Base-by-base conservation (phyloP, 2,888 invertebrate genomes). In the Steinernema scapterisci region DNA sequence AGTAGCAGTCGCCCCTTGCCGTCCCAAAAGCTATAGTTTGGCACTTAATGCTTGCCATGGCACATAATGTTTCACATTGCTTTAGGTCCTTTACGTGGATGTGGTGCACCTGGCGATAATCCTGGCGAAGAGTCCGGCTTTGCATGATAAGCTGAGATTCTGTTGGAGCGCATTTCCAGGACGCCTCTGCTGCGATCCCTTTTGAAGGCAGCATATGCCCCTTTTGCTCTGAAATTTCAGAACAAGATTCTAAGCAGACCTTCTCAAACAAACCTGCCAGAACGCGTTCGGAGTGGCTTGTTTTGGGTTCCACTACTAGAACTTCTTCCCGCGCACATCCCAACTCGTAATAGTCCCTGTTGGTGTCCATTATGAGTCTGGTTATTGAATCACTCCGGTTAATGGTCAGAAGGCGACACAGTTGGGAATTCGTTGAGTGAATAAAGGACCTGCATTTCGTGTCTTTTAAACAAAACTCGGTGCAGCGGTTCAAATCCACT, bases 261-360 rank as follows among this genome's bases (percentile, higher is more conserved):
- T 3, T 38, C n/a, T 3, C 3, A 38, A 9, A 38, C 38, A 38
- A 38, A 38, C 38, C 38, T 9, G 9, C 9, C 5, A 38, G 38
- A 6, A 38, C 3, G 38, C 38, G 3, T 6, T 3, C 9, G 38
- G 38, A 38, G 9, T 38, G 38, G 9, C 38, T 38, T 38, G 5
- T 38, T 38, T 38, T 38, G 5, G 38, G 38, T 9, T 38, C 27
- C 21, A 16, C 25, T 5, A 63, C 31, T 16, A 75, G 56, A 27
- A 80, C 73, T 23, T 51, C 75, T 23, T 73, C 52, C 16, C 78
- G 51, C 13, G 74, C 75, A 43, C 83, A 83, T n/a, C 82, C 75
- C 54, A 83, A 56, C 54, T 84, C 84, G 73, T 80, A 84, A 45
- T 77, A 84, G 70, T 84, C 84, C 23, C 77, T 77, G 73, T 80